Evolutionary conservation across 2,797 vertebrate species (phyloP), one percentile per base, ranked within the genome.

Genomic region (Steatocranus sp.): DNA sequence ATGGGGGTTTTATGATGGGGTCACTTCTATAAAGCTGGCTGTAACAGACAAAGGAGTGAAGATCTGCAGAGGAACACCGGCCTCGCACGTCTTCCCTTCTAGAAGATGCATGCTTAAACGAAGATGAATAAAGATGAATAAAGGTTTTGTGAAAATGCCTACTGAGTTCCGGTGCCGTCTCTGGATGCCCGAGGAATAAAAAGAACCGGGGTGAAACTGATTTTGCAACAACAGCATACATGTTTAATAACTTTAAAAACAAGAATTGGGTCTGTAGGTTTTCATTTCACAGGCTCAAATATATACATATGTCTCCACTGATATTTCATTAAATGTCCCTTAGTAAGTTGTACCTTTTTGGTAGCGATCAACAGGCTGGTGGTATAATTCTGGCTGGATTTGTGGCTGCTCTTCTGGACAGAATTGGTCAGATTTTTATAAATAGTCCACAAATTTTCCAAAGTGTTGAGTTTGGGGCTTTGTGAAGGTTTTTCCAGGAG

Each of bases 301-400:
- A 41, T 68, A 10, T 43, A 25, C 8, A 41, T 25, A 25, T 0
- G 0, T 1, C 20, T 23, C 23, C 12, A 41, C 20, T 66, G 20
- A 66, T 17, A 68, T 43, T 43, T 43, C 0, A 5, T 43, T 68
- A 10, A 41, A 68, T 43, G 20, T 10, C 20, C 2, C 8, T 41
- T 41, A 68, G 61, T 12, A 66, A 14, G 20, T 66, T 66, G 12
- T 23, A 41, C 63, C 14, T 25, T 68, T 68, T 25, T 25, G 61
- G 20, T 38, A 66, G 7, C 1, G 0, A 38, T 38, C n/a, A 66
- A 38, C 1, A 66, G 34, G 32, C 58, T 63, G 18, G 34, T 14
- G 34, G 34, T 0, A 41, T 41, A 66, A 66, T 41, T 41, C n/a
- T 17, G 36, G 12, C 20, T 66, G 20, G 5, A 66, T 41, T 41